These are phyloP conservation scores for Synodontis membranacea DNA, from an alignment of 2,113 vertebrate species.

Conservation along the genomic window DNA sequence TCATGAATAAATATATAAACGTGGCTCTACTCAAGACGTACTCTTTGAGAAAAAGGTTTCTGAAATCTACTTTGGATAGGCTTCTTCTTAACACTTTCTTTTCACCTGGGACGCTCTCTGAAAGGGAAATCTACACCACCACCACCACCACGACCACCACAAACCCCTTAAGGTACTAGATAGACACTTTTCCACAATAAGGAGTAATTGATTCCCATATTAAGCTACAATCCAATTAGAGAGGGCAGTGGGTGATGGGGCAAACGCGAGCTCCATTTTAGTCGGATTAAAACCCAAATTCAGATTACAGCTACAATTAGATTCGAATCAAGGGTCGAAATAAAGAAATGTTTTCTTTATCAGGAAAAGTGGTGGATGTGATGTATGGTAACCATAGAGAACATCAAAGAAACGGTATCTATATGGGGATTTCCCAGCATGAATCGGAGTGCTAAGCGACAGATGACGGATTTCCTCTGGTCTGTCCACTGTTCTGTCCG, in stretches of 20 bases:
- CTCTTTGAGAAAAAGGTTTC: neutral
- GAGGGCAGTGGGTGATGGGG: neutral
- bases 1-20: neutral
- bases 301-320: neutral
- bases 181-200: neutral
- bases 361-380: neutral
- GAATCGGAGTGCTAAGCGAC: neutral
- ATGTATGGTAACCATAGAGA: neutral
- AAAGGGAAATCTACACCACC: neutral
- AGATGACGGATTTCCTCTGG: neutral
- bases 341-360: neutral
- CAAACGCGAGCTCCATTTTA: neutral
- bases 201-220: neutral
- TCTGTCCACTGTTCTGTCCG: neutral
- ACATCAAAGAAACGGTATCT: constrained; percentile 1
- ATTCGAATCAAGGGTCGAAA: neutral
- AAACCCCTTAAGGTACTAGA: neutral
- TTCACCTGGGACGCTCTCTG: neutral
- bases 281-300: neutral
- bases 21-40: neutral
- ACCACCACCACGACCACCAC: no score
- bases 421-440: constrained; percentile 9
- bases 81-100: neutral
- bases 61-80: neutral
- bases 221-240: neutral